Base-by-base conservation (phyloP, 2,797 vertebrate species). In the Tenualosa ilisha region DNA sequence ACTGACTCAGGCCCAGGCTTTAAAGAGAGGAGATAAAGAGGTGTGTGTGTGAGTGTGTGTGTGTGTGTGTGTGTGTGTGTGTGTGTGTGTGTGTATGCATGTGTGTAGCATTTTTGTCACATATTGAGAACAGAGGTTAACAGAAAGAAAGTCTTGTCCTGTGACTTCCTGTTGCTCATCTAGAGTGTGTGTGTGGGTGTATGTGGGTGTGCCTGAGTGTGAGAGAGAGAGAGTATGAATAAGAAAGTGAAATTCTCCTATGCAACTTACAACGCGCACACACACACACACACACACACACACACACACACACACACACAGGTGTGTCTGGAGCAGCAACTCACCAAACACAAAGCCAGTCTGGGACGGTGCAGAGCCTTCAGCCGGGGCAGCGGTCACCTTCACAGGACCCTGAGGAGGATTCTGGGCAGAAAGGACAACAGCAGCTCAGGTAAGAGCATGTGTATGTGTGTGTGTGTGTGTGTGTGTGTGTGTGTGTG, bases 271-370 rank as follows among this genome's bases (percentile, higher is more conserved):
- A 53, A 8, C 1, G 22, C 56, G 22, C 56, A 61, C 4, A 20
- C 56, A 63, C 51, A 53, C 12, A 54, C 53, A 54, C 56, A 59
- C 56, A 65, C 61, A 65, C 61, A 65, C n/a, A 65, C 63, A 65
- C 63, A 31, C 63, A 68, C 63, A 13, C 63, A 68, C 63, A 68
- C 63, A 68, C 63, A 68, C 63, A 31, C 26, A 68, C 63, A 12
- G 2, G 2, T 24, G 22, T 63, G 59, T 8, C 59, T 31, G 7
- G 4, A 65, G 11, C 63, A 20, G 31, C 31, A 53, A 59, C 92
- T 92, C 87, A 95, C 95, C 93, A 87, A 96, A 95, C 37, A 93
- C 75, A 43, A 95, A 96, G 83, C 90, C 17, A 1, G 87, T 13
- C 81, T 92, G 91, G 56, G 90, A 31, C 9, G 85, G 20, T 3